phyloP scores from a whole-genome alignment of 2,797 vertebrate genomes.

The Pitangus sulphuratus region DNA sequence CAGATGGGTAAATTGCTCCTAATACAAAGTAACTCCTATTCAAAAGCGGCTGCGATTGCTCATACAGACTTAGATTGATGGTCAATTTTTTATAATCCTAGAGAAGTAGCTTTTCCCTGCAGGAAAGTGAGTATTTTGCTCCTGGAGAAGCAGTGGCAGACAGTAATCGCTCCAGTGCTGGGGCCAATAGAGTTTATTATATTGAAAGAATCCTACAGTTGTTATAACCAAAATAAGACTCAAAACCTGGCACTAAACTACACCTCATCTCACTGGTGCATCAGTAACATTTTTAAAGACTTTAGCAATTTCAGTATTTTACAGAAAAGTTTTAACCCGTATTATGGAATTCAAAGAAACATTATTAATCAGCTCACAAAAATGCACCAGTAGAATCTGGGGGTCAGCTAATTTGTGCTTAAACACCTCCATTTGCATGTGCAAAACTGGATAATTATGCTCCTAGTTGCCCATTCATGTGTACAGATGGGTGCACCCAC shows the following conservation, averaged over 20 bases:
- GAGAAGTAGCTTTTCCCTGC: neutral
- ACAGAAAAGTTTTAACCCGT: neutral
- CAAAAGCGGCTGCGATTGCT: slow-evolving; percentile 10
- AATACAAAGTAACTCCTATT: slow-evolving; percentile 39
- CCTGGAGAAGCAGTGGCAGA: neutral
- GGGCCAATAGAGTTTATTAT: neutral
- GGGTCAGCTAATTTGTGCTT: slow-evolving; percentile 45
- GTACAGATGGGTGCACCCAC: slow-evolving; percentile 67
- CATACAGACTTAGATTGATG: neutral
- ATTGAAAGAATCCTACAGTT: neutral
- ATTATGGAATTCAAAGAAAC: neutral
- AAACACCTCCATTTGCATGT: slow-evolving; percentile 54
- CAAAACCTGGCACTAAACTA: neutral
- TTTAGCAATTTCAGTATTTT: neutral
- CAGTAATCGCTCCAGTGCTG: neutral
- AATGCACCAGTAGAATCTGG: neutral
- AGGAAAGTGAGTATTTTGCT: neutral
- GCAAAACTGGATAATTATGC: slow-evolving; percentile 52
- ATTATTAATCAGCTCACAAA: neutral
- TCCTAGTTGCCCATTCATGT: slow-evolving; percentile 55
- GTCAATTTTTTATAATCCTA: slow-evolving; percentile 30
- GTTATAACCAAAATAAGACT: neutral
- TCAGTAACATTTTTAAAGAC: neutral
- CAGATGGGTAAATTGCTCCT: slow-evolving; percentile 51
- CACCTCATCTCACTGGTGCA: neutral